phyloP scores from a whole-genome alignment of 2,888 invertebrate species.

The Lysandra coridon region DNA sequence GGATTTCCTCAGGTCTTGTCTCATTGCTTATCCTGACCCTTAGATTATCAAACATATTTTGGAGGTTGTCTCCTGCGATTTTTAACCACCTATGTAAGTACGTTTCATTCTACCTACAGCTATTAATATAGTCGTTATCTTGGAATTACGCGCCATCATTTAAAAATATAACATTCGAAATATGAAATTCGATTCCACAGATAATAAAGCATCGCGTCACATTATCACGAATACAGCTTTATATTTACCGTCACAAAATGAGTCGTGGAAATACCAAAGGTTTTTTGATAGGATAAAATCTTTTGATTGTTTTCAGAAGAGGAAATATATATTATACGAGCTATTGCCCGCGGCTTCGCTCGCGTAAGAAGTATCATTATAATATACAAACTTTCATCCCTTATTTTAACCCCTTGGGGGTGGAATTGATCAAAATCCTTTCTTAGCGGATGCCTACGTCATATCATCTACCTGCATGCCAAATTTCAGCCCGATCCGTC shows the following conservation, averaged over 20 bases:
- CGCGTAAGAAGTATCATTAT: too few relatives aligned
- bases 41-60: too few relatives aligned
- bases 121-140: slow-evolving; percentile 14
- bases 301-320: too few relatives aligned
- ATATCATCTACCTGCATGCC: too few relatives aligned
- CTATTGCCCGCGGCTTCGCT: too few relatives aligned
- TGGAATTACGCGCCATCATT: slow-evolving; percentile 14
- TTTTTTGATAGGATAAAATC: background rate
- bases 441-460: too few relatives aligned
- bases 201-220: slow-evolving; percentile 29
- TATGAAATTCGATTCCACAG: slow-evolving; percentile 34
- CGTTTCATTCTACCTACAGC: background rate
- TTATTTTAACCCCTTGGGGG: too few relatives aligned
- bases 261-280: background rate
- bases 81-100: background rate
- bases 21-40: background rate
- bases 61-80: too few relatives aligned
- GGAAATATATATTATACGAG: background rate
- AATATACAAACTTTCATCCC: too few relatives aligned
- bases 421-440: too few relatives aligned
- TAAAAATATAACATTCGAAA: slow-evolving; percentile 34
- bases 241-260: background rate
- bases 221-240: background rate
- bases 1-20: too few relatives aligned
- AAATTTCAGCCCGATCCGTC: too few relatives aligned